Evolutionary conservation across 2,888 invertebrate genomes (phyloP).

Genomic region (Caprella mutica): DNA sequence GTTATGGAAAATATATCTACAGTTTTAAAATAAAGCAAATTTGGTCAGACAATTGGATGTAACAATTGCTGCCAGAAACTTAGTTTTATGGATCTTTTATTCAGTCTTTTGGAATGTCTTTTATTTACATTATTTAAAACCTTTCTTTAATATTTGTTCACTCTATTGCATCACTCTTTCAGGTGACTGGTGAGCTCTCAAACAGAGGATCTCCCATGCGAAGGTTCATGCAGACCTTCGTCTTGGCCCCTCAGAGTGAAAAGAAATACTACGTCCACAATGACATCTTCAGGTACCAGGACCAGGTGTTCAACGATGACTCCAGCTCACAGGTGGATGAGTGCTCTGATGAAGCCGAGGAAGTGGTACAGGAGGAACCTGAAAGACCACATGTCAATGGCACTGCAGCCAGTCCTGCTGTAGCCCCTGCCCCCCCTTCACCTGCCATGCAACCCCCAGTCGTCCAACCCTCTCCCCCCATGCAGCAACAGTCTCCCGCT

Average conservation of each 20-base stretch:
- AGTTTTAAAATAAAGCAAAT: too few relatives aligned
- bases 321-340: slow-evolving; percentile 47
- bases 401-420: too few relatives aligned
- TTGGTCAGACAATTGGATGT: too few relatives aligned
- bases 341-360: slow-evolving; percentile 47
- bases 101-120: too few relatives aligned
- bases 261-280: slow-evolving; percentile 98
- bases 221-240: slow-evolving; percentile 95
- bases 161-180: too few relatives aligned
- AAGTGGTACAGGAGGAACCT: slow-evolving; percentile 51
- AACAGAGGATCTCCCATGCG: slow-evolving; percentile 95
- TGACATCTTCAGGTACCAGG: slow-evolving; percentile 97
- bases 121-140: too few relatives aligned
- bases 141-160: too few relatives aligned
- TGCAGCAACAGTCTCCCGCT: too few relatives aligned
- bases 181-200: slow-evolving; percentile 89
- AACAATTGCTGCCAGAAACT: too few relatives aligned
- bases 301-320: slow-evolving; percentile 36
- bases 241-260: slow-evolving; percentile 85
- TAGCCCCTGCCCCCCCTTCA: slow-evolving; percentile 37
- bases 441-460: slow-evolving; percentile 35
- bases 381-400: slow-evolving; percentile 36
- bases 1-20: not conserved
- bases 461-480: too few relatives aligned
- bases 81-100: too few relatives aligned